These are phyloP conservation scores for Nemurella pictetii DNA, from an alignment of 2,888 invertebrate genomes.

Conservation along the genomic window DNA sequence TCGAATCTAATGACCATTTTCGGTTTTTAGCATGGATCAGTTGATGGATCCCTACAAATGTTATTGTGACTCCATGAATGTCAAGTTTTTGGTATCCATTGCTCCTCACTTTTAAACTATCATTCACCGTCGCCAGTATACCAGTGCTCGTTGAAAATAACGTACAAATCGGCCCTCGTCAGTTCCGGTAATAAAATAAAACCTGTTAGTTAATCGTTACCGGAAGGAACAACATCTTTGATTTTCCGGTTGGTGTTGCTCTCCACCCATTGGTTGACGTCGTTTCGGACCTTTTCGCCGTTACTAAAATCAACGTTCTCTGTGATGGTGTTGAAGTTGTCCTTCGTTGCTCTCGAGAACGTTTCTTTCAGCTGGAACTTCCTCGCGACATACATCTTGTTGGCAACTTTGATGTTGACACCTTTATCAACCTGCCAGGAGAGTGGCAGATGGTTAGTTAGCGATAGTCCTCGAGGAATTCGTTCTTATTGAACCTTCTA, in stretches of 20 bases:
- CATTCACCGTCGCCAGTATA: too few species aligned
- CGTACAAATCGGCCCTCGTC: background rate
- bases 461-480: too few species aligned
- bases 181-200: background rate
- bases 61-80: too few species aligned
- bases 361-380: conserved; percentile 23
- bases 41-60: too few species aligned
- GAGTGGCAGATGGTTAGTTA: too few species aligned
- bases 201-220: conserved; percentile 46
- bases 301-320: conserved; percentile 65
- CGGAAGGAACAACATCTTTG: conserved; percentile 67
- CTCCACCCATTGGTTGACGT: conserved; percentile 81
- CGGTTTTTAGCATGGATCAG: too few species aligned
- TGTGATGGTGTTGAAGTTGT: conserved; percentile 66
- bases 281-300: conserved; percentile 54
- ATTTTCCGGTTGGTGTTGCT: conserved; percentile 81
- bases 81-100: too few species aligned
- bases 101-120: too few species aligned
- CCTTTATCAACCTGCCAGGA: background rate
- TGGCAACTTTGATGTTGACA: conserved; percentile 36
- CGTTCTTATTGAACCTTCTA: too few species aligned
- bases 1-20: too few species aligned
- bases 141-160: too few species aligned
- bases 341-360: conserved; percentile 54
- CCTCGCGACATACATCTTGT: conserved; percentile 34